Evolutionary conservation across 1,140 invertebrate genomes (phyloP).

Genomic region (Dreissena rostriformis): DNA sequence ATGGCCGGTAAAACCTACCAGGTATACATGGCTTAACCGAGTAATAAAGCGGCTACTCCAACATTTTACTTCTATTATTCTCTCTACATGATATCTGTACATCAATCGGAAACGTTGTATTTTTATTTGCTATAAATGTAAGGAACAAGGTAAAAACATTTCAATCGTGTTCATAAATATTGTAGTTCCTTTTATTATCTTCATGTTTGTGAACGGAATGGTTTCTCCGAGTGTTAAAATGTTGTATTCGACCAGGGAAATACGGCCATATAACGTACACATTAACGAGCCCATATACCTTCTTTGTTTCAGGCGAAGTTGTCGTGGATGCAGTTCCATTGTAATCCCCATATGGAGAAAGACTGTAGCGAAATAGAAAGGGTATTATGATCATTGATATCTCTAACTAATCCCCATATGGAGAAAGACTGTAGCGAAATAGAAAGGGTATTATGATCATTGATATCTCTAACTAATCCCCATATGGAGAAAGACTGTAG

Average conservation of each 20-base stretch:
- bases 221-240: too few relatives aligned
- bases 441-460: slow-evolving; percentile 16
- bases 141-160: too few relatives aligned
- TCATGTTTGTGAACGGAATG: too few relatives aligned
- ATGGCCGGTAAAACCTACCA: slow-evolving; percentile 34
- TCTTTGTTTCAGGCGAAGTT: slow-evolving; percentile 40
- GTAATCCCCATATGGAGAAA: slow-evolving; percentile 40
- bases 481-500: slow-evolving; percentile 25
- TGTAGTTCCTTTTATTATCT: neutral
- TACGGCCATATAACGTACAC: too few relatives aligned
- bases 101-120: too few relatives aligned
- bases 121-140: too few relatives aligned
- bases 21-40: neutral
- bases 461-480: slow-evolving; percentile 29
- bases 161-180: too few relatives aligned
- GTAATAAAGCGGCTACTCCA: too few relatives aligned
- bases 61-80: too few relatives aligned
- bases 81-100: too few relatives aligned
- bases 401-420: slow-evolving; percentile 37
- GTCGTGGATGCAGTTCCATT: slow-evolving; percentile 49
- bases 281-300: neutral
- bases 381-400: slow-evolving; percentile 20
- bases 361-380: slow-evolving; percentile 27
- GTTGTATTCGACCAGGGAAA: too few relatives aligned
- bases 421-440: slow-evolving; percentile 30